Base-by-base conservation (phyloP, 2,888 invertebrate species). In the Coelinius sp. region DNA sequence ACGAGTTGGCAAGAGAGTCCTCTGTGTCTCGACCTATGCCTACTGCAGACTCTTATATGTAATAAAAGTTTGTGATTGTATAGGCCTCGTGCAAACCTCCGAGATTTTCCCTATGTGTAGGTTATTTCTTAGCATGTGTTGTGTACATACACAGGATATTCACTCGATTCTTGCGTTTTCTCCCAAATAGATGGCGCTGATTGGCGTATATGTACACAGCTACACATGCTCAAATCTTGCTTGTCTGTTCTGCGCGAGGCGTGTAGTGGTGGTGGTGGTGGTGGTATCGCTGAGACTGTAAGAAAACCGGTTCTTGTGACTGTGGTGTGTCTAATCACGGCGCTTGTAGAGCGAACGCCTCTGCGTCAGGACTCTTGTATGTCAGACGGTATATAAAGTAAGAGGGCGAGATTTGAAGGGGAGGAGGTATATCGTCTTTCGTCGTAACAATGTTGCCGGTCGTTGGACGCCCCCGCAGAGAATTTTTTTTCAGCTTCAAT, bases 291-390 rank as follows among this genome's bases (percentile, higher is more conserved):
- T 46, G 17, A 63, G 10, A 38, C 20, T n/a, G 38, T 66, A 35
- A 53, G 17, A 70, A 76, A 82, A 82, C 83, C 81, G 83, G 83
- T 83, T 83, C 75, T 74, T 24, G 74, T 74, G 77, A 76, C 75
- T 71, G 77, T 77, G 81, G 81, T 80, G 81, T 81, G 81, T 82
- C 83, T 84, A 84, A 84, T 83, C 83, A 79, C 80, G 80, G 78
- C 82, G 79, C 80, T 82, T 79, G 77, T 80, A 84, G 79, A 80
- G 79, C 68, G 68, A 66, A 46, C 53, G 68, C 73, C 49, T 31
- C 68, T 73, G 73, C 68, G 56, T 68, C 63, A 44, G 68, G 70
- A 74, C 44, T 41, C 76, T 76, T 76, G 74, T 74, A 74, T 74
- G 74, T 76, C 73, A 76, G 74, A 74, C 73, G 70, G 72, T 67